Base-by-base conservation (phyloP, 2,888 invertebrate species). In the Ommatoiulus sabulosus region DNA sequence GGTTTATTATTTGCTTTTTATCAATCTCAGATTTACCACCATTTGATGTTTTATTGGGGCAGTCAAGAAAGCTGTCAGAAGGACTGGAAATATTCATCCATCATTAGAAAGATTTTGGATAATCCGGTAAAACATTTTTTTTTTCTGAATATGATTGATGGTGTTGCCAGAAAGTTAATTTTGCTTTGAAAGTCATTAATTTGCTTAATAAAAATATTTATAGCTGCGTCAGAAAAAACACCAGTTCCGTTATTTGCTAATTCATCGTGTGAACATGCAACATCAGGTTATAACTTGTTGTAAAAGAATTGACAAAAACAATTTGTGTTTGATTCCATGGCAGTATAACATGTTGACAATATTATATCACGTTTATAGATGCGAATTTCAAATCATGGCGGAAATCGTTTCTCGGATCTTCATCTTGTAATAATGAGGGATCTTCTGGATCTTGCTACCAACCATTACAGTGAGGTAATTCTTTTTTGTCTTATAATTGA, bases 391-490 rank as follows among this genome's bases (percentile, higher is more conserved):
- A 91, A 92, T 87, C 91, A 91, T 63, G 91, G 91, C 80, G 91
- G 91, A 20, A 91, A 92, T 88, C 90, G 12, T 44, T 89, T 89
- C 52, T 96, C 95, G 0, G 92, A 93, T 88, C 94, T 94, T 1
- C 96, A 96, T 91, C 92, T 93, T 89, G 92, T 92, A 44, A 94
- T 96, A 88, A 93, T 96, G 91, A 91, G 94, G 43, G 94, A 95
- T 91, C 92, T 97, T 46, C 93, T 95, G 87, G 93, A 94, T 88
- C 92, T 96, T 85, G 93, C 95, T 3, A 94, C 94, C 46, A 95
- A 95, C 91, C 94, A 95, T 91, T 96, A 96, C 91, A 94, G 95
- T 91, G 94, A 94, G 92, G 95, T 95, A 91, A 91, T 17, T n/a
- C 3, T 6, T 5, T 84, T n/a, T 43, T 84, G 35, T 84, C 7